phyloP scores from a whole-genome alignment of 35 echinoderm and acorn worm species.

The Chiridota heheva region DNA sequence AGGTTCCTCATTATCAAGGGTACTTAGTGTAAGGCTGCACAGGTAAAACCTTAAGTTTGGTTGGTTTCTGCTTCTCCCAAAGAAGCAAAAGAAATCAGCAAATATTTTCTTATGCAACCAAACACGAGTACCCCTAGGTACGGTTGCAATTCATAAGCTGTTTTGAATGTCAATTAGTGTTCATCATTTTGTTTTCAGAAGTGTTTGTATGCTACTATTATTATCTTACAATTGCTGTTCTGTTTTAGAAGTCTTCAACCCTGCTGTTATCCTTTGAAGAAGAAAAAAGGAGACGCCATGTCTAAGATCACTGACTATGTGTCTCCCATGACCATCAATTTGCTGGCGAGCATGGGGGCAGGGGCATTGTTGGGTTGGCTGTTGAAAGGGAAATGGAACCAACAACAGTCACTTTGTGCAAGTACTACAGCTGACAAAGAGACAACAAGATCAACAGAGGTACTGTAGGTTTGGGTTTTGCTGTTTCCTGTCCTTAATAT shows the following conservation, averaged over 20 bases:
- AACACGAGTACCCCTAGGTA: conserved; percentile 8
- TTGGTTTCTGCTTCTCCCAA: too few species aligned
- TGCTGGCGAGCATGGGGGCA: conserved; percentile 82
- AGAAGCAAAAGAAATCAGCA: too few species aligned
- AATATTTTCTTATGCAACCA: too few species aligned
- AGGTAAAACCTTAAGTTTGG: too few species aligned
- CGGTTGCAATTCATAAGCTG: background rate
- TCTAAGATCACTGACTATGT: conserved; percentile 53
- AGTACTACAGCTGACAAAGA: conserved; percentile 8
- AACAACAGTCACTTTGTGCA: conserved; percentile 49
- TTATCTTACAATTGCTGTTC: background rate
- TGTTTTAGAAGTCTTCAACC: background rate
- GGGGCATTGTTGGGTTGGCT: conserved; percentile 85
- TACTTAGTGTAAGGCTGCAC: too few species aligned
- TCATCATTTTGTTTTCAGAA: background rate
- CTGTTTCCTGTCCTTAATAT: background rate
- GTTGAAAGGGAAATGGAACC: conserved; percentile 69
- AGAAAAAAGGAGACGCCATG: background rate
- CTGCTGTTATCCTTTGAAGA: background rate
- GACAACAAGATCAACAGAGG: conserved; percentile 7
- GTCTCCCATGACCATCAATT: conserved; percentile 71
- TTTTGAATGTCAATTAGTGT: background rate
- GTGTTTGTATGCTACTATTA: conserved; percentile 4
- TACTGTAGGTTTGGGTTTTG: background rate
- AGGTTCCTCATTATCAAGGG: too few species aligned